A percentile compares a stretch with the other conserved stretches of the same genome.
phyloP scores from a whole-genome alignment of 2,797 vertebrate genomes.

The Ispidina lecontei region DNA sequence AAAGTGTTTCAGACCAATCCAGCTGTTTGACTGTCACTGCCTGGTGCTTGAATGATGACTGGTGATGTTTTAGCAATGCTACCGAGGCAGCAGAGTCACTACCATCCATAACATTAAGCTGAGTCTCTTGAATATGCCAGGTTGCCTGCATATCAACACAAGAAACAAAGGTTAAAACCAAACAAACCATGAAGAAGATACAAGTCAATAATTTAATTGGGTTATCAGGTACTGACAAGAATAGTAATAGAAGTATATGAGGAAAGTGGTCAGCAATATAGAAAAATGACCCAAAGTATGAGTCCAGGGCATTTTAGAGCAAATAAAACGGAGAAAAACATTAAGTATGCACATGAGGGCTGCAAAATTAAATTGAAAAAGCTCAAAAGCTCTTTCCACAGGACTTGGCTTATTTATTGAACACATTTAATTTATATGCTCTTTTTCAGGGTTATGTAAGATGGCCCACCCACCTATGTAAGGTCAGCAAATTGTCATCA shows the following conservation, averaged over 20 bases:
- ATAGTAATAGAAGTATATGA: not conserved
- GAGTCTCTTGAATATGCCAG: not conserved
- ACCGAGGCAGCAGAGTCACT: not conserved
- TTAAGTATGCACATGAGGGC: not conserved
- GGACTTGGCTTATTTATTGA: not conserved
- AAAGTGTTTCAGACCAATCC: not conserved
- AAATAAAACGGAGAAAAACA: not conserved
- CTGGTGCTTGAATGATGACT: not conserved
- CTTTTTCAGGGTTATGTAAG: not conserved
- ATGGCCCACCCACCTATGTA: not conserved
- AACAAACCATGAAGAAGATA: not conserved
- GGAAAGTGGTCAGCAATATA: not conserved
- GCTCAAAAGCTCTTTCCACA: not conserved
- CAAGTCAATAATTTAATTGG: not conserved
- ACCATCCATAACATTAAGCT: not conserved
- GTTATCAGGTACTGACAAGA: not conserved
- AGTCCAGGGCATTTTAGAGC: not conserved
- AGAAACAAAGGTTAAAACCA: not conserved
- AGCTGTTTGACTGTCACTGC: not conserved
- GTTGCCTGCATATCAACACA: not conserved
- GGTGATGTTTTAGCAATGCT: not conserved
- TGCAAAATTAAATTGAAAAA: not conserved
- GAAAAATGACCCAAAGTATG: not conserved
- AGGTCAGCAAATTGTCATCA: not conserved
- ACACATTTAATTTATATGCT: not conserved